A percentile compares a stretch with the other conserved stretches of the same genome.
Evolutionary conservation across 2,888 invertebrate genomes (phyloP).

Genomic region (Drosophila mayaguana): DNA sequence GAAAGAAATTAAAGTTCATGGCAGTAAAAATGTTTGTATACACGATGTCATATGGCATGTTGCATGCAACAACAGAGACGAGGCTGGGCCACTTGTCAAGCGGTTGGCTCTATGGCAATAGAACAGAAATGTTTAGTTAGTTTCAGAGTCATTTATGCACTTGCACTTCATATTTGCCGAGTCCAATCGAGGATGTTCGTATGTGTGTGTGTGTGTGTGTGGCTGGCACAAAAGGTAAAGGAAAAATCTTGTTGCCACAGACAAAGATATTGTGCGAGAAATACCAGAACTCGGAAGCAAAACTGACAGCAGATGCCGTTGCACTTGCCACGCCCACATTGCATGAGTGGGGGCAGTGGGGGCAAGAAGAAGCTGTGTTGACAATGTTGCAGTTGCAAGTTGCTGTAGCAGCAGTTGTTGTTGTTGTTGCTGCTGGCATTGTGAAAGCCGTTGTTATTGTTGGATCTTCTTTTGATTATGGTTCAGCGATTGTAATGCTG

Average conservation of each 20-base stretch:
- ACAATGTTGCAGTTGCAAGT: slow-evolving; percentile 39
- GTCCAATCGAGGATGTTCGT: slow-evolving; percentile 3
- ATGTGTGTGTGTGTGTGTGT: slow-evolving; percentile 1
- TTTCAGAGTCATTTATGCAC: slow-evolving; percentile 37
- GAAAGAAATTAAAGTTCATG: slow-evolving; percentile 53
- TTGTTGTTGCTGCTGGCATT: slow-evolving; percentile 12
- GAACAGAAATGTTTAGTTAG: slow-evolving; percentile 38
- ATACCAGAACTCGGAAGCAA: slow-evolving; percentile 9
- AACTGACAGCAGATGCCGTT: slow-evolving; percentile 27
- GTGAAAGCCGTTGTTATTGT: slow-evolving; percentile 31
- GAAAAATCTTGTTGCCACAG: background rate
- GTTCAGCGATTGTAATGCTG: slow-evolving; percentile 63
- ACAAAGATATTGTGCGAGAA: slow-evolving; percentile 6
- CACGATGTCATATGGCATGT: slow-evolving; percentile 33
- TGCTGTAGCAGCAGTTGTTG: background rate
- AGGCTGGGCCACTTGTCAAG: slow-evolving; percentile 16
- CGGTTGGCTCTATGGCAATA: slow-evolving; percentile 29
- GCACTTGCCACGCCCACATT: slow-evolving; percentile 27
- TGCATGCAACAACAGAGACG: slow-evolving; percentile 12
- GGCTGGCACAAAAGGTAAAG: slow-evolving; percentile 1
- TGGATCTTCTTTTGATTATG: slow-evolving; percentile 43
- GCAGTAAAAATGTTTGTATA: slow-evolving; percentile 33
- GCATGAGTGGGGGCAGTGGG: background rate
- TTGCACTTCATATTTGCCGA: slow-evolving; percentile 54
- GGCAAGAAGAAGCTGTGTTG: slow-evolving; percentile 24